Evolutionary conservation across 2,113 vertebrate genomes (phyloP).

Genomic region (Beaufortia kweichowensis): DNA sequence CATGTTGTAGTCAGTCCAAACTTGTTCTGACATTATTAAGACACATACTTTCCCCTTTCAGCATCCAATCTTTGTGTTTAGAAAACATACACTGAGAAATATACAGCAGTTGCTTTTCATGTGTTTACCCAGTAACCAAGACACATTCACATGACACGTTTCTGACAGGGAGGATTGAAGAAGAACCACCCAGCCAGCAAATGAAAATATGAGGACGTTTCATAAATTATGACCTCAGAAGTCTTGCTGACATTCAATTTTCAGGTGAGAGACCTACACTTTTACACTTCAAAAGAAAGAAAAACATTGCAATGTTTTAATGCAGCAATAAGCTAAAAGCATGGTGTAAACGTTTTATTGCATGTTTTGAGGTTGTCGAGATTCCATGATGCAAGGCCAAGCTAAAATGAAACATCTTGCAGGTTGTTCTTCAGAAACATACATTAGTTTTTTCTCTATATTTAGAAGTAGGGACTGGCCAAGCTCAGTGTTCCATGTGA

Average conservation of each 20-base stretch:
- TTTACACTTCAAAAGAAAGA: not conserved
- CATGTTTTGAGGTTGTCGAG: not conserved
- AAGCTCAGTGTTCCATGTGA: conserved; percentile 56
- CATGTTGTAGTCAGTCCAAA: conserved; percentile 32
- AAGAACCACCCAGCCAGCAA: conserved; percentile 8
- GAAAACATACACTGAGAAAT: conserved; percentile 36
- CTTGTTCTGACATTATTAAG: conserved; percentile 48
- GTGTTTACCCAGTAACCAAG: conserved; percentile 37
- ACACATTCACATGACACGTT: conserved; percentile 33
- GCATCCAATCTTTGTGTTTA: conserved; percentile 30
- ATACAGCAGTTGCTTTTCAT: conserved; percentile 9
- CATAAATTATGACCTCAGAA: not conserved
- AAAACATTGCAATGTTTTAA: not conserved
- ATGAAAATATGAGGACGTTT: conserved; percentile 14
- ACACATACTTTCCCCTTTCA: conserved; percentile 24
- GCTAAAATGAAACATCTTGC: not conserved
- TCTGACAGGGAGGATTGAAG: not conserved
- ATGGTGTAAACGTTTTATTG: conserved; percentile 3
- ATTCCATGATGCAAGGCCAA: not conserved
- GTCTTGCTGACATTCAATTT: not conserved
- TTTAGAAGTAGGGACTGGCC: conserved; percentile 55
- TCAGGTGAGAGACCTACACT: not conserved
- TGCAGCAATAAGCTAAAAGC: not conserved
- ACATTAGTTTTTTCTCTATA: conserved; percentile 32
- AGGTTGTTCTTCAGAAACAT: conserved; percentile 16